Evolutionary conservation across 2,888 invertebrate genomes (phyloP), one percentile per base, ranked within the genome.

Genomic region (Troides oblongomaculatus): DNA sequence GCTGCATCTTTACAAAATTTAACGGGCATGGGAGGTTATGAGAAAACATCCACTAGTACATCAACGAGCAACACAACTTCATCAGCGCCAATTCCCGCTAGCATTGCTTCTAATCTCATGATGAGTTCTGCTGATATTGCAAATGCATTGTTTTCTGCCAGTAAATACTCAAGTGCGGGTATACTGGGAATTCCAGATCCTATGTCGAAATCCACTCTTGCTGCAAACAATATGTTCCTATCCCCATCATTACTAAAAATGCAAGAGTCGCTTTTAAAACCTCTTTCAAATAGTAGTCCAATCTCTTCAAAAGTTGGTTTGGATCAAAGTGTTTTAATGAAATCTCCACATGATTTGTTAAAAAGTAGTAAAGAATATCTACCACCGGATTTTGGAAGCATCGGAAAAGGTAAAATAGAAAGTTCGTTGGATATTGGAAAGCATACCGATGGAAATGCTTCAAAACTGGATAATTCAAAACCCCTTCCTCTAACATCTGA

Each of bases 141-240:
- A 0, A 94, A 93, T 79, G 94, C 95, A 67, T 86, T 96, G 66
- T 95, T 95, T 79, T 95, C 94, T 68, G 93, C 94, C 1, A 94
- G 94, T 61, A 95, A 94, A 83, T 95, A 94, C 79, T 94, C 94
- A 2, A 94, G 93, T 74, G 93, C 94, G 18, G 94, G 93, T 25
- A 89, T 95, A 66, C 86, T 95, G 53, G 94, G 94, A 7, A 94
- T 96, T 75, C 95, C 96, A 0, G 97, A 97, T 85, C 96, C 96
- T 0, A 93, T 97, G 89, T 95, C 96, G 0, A 96, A 96, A 79
- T 94, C 95, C 17, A 95, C 96, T 43, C 87, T 96, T 74, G 95
- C 95, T 12, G 95, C 96, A 1, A 96, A 96, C 78, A 97, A 96
- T 80, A 95, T 97, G 93, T 97, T 96, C 75, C 92, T 97, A 77